Evolutionary conservation across 2,113 vertebrate species (phyloP).

Genomic region (Nothobranchius furzeri): DNA sequence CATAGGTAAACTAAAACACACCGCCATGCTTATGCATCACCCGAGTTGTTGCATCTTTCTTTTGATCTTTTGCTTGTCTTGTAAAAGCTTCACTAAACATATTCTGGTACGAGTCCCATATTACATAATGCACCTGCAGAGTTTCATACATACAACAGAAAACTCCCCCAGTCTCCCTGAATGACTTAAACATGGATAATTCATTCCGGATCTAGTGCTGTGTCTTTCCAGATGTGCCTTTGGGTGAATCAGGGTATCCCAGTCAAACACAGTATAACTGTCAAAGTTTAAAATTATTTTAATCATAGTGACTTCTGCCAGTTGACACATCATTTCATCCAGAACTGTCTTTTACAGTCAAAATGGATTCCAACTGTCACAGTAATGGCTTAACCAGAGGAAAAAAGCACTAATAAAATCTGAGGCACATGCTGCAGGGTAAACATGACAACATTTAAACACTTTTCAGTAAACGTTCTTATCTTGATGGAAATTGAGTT

Average conservation of each 20-base stretch:
- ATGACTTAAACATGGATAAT: constrained; percentile 62
- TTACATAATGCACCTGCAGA: constrained; percentile 21
- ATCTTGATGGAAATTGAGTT: constrained; percentile 3
- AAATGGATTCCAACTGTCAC: constrained; percentile 53
- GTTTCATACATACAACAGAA: constrained; percentile 25
- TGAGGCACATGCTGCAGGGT: constrained; percentile 19
- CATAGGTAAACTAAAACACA: neutral
- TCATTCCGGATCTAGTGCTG: constrained; percentile 62
- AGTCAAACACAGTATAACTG: constrained; percentile 66
- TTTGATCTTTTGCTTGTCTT: too few relatives aligned
- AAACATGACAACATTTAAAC: constrained; percentile 40
- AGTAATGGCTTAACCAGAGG: constrained; percentile 22
- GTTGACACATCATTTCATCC: constrained; percentile 55
- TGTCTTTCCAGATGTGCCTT: constrained; percentile 70
- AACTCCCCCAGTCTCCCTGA: constrained; percentile 34
- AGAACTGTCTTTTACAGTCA: constrained; percentile 36
- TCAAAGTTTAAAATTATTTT: constrained; percentile 62
- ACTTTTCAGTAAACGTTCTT: constrained; percentile 16
- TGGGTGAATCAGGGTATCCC: constrained; percentile 54
- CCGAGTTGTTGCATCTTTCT: too few relatives aligned
- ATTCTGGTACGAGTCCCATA: constrained; percentile 3
- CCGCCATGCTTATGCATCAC: neutral
- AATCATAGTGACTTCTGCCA: constrained; percentile 51
- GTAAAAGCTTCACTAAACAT: constrained; percentile 4
- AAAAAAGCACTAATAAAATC: constrained; percentile 16